Evolutionary conservation across 1,140 invertebrate genomes (phyloP).

Genomic region (Drosophila novamexicana): DNA sequence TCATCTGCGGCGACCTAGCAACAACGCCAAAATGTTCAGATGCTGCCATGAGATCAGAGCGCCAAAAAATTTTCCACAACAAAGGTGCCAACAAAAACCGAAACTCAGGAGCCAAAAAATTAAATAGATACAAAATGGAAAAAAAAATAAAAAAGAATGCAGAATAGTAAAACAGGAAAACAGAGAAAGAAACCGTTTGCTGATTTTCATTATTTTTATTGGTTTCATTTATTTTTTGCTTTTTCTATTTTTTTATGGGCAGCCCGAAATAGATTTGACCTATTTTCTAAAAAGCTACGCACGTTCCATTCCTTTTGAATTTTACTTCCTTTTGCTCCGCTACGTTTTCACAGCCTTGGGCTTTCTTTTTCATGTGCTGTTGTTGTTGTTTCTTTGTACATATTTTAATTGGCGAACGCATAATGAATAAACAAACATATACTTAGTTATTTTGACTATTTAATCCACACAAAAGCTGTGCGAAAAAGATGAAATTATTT

Average conservation of each 20-base stretch:
- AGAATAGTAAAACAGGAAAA: conserved; percentile 33
- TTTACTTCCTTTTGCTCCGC: conserved; percentile 27
- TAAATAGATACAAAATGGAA: conserved; percentile 33
- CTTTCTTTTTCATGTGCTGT: conserved; percentile 10
- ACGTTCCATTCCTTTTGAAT: conserved; percentile 55
- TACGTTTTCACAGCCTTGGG: conserved; percentile 8
- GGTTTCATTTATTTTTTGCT: conserved; percentile 27
- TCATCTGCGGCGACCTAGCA: conserved; percentile 29
- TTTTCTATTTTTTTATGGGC: conserved; percentile 43
- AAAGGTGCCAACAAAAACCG: conserved; percentile 37
- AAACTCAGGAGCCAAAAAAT: conserved; percentile 32
- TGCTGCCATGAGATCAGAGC: conserved; percentile 45
- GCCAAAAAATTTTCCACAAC: conserved; percentile 67
- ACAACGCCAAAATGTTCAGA: conserved; percentile 18
- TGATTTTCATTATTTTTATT: conserved; percentile 67
- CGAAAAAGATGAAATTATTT: not conserved
- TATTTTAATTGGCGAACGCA: conserved; percentile 41
- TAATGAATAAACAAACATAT: conserved; percentile 56
- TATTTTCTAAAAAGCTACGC: conserved; percentile 61
- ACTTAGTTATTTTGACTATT: conserved; percentile 6
- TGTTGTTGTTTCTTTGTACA: conserved; percentile 36
- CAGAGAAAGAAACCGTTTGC: conserved; percentile 55
- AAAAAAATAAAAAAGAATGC: conserved; percentile 20
- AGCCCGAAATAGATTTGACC: conserved; percentile 71
- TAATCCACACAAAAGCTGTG: not conserved